Evolutionary conservation across 2,888 invertebrate species (phyloP).

Genomic region (Caenorhabditis japonica): DNA sequence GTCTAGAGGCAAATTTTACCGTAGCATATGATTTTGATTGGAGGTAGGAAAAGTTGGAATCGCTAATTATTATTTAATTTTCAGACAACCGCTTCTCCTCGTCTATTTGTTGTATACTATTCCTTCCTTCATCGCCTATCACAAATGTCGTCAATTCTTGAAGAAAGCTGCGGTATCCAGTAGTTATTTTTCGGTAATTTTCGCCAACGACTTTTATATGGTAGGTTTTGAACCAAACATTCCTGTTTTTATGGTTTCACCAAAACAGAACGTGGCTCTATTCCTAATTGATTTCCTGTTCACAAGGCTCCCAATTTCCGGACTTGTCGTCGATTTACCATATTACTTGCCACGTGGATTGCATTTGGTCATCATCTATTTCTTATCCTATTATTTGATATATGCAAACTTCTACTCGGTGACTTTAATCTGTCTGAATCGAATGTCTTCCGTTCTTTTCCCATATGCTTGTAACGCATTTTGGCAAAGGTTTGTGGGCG

Average conservation of each 20-base stretch:
- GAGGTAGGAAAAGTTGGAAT: conserved; percentile 14
- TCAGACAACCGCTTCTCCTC: conserved; percentile 31
- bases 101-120: conserved; percentile 34
- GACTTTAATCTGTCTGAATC: conserved; percentile 41
- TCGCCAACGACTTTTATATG: conserved; percentile 40
- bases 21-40: conserved; percentile 20
- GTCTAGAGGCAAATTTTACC: not conserved
- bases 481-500: conserved; percentile 9
- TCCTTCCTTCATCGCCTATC: conserved; percentile 35
- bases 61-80: no score
- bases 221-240: conserved; percentile 1
- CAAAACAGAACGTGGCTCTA: conserved; percentile 30
- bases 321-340: conserved; percentile 25
- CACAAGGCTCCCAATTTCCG: conserved; percentile 39
- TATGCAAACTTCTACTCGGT: conserved; percentile 40
- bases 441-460: conserved; percentile 43
- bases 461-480: conserved; percentile 27
- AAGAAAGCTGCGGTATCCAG: not conserved
- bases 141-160: conserved; percentile 25
- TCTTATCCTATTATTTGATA: conserved; percentile 43
- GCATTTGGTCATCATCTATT: conserved; percentile 14
- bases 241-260: no score
- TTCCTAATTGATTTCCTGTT: conserved; percentile 36
- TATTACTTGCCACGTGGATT: conserved; percentile 18
- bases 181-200: conserved; percentile 32